phyloP scores from a whole-genome alignment of 2,888 invertebrate genomes.

The Conomelus anceps region DNA sequence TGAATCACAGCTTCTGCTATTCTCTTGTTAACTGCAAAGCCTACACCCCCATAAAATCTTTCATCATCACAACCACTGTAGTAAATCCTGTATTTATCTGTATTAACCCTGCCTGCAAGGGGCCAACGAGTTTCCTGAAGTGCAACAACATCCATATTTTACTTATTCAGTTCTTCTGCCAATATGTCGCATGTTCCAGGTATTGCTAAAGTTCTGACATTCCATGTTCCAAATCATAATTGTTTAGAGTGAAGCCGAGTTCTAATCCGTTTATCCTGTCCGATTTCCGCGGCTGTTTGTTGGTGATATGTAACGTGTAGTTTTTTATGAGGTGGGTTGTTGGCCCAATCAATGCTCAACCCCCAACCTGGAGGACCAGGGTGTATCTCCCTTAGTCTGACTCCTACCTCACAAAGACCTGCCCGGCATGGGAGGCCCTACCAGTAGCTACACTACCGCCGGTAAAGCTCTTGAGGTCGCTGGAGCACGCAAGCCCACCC shows the following conservation, averaged over 20 bases:
- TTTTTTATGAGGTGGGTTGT: too few species aligned
- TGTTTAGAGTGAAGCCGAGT: neutral
- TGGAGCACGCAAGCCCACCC: too few species aligned
- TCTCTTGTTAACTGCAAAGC: too few species aligned
- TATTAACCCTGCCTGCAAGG: neutral
- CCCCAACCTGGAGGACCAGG: too few species aligned
- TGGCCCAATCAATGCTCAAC: too few species aligned
- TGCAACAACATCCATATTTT: neutral
- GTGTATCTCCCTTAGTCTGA: neutral
- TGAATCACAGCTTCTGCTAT: too few species aligned
- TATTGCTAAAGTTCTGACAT: neutral
- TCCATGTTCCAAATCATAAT: neutral
- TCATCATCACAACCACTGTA: neutral
- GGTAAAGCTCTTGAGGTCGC: neutral
- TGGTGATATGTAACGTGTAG: too few species aligned
- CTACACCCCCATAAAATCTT: slow-evolving; percentile 1
- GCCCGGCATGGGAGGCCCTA: too few species aligned
- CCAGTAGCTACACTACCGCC: neutral
- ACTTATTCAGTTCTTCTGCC: neutral
- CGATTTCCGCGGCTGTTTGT: neutral
- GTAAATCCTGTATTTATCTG: neutral
- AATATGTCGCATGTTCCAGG: neutral
- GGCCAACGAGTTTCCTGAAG: neutral
- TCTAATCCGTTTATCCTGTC: neutral
- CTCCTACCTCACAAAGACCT: neutral